phyloP scores from a whole-genome alignment of 2,888 invertebrate genomes.

The Apamea epomidion region DNA sequence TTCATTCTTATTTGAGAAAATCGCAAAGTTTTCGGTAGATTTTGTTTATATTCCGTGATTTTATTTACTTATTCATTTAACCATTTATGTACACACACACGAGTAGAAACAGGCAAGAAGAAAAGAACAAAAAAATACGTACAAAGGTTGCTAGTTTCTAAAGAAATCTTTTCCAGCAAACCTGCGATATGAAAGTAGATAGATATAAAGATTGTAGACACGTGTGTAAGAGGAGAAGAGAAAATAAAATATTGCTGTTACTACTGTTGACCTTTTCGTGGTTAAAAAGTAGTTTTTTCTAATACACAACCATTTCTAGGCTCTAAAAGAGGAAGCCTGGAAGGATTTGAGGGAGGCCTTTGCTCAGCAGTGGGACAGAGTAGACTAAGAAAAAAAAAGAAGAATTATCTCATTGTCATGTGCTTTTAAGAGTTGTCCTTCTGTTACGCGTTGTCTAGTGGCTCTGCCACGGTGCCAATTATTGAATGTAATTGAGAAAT shows the following conservation, averaged over 20 bases:
- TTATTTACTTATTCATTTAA: neutral
- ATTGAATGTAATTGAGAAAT: constrained; percentile 50
- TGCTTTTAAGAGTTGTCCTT: neutral
- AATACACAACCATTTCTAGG: too few species aligned
- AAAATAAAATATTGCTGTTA: too few species aligned
- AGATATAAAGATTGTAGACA: neutral
- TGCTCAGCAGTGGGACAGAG: neutral
- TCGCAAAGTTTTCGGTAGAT: neutral
- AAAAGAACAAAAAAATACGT: neutral
- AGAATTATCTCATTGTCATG: too few species aligned
- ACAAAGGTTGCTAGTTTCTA: neutral
- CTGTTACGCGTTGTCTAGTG: neutral
- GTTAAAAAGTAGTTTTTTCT: neutral
- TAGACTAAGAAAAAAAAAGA: neutral
- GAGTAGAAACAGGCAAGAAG: neutral
- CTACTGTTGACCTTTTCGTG: neutral
- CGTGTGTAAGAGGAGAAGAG: neutral
- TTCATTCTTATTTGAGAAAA: neutral
- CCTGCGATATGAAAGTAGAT: neutral
- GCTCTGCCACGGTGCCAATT: constrained; percentile 43
- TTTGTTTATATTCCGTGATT: neutral
- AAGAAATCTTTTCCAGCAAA: neutral
- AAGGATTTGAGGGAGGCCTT: neutral
- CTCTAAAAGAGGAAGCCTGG: neutral
- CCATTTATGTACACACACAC: neutral